These are phyloP conservation scores for Andrena fulva DNA, from an alignment of 2,888 invertebrate species.

Conservation along the genomic window DNA sequence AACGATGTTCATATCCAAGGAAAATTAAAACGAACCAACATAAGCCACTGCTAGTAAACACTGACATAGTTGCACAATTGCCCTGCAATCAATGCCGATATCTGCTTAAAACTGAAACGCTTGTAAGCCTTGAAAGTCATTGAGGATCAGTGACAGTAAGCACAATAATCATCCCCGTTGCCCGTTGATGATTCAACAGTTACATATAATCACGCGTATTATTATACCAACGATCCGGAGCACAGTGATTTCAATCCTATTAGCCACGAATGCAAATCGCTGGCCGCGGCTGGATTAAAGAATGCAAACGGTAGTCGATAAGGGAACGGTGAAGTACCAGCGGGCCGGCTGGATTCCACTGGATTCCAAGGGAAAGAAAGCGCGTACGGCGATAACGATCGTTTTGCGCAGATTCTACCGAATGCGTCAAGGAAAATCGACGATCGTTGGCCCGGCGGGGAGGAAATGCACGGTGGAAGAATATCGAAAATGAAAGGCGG, in stretches of 20 bases:
- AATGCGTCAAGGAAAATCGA: slow-evolving; percentile 53
- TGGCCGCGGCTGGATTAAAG: background rate
- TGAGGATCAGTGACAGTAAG: background rate
- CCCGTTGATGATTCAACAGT: background rate
- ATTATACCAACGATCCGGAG: too few relatives aligned
- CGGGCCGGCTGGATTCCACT: background rate
- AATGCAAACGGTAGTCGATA: background rate
- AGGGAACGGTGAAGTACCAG: background rate
- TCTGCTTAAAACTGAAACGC: background rate
- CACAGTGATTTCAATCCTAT: background rate
- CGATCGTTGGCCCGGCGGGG: slow-evolving; percentile 45
- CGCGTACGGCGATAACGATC: slow-evolving; percentile 42
- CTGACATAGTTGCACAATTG: background rate
- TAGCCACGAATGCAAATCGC: background rate
- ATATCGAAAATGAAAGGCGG: background rate
- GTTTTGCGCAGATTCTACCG: slow-evolving; percentile 54
- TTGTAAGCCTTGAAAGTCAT: background rate
- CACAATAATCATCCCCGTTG: background rate
- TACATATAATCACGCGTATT: background rate
- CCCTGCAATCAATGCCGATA: background rate
- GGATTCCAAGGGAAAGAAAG: slow-evolving; percentile 4
- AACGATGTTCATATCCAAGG: accelerated
- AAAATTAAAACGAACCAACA: background rate
- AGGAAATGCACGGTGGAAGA: slow-evolving; percentile 8
- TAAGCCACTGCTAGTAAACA: background rate